Percentiles rank a stretch among this genome's conserved stretches.
These are phyloP conservation scores for Gallinago paraguaiae DNA, from an alignment of 2,113 vertebrate genomes.

Conservation along the genomic window DNA sequence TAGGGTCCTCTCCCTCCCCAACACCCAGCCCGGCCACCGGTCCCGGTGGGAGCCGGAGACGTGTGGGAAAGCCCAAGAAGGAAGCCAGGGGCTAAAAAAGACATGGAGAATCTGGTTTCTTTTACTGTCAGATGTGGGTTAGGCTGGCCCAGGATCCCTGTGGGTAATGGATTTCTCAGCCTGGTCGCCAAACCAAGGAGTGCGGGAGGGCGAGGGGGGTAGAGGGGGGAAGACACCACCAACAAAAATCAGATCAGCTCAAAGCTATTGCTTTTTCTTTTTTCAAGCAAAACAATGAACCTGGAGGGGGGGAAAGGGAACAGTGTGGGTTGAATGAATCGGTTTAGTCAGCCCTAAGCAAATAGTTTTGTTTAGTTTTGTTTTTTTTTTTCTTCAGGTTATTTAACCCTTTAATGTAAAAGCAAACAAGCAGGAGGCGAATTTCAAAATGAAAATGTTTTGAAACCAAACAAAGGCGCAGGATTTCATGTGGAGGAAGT, in stretches of 20 bases:
- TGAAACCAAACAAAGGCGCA: background rate
- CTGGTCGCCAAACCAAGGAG: constrained; percentile 51
- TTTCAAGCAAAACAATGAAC: background rate
- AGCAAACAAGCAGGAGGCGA: constrained; percentile 4
- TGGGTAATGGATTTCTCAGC: constrained; percentile 57
- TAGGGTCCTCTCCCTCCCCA: background rate
- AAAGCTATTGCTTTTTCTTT: constrained; percentile 13
- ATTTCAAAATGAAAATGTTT: background rate
- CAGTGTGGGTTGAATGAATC: background rate
- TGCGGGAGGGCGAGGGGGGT: background rate
- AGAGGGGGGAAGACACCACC: too few relatives aligned
- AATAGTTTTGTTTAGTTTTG: background rate
- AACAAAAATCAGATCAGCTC: background rate
- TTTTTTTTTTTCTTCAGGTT: background rate
- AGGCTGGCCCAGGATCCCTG: background rate
- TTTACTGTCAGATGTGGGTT: constrained; percentile 60
- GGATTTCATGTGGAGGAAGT: background rate
- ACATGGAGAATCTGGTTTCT: constrained; percentile 49
- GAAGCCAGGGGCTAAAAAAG: constrained; percentile 25
- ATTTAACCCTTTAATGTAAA: constrained; percentile 42
- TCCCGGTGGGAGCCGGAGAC: background rate
- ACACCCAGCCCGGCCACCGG: background rate
- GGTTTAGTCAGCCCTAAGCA: background rate
- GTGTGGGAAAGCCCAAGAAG: constrained; percentile 43
- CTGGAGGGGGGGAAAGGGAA: background rate